Evolutionary conservation across 2,113 vertebrate species (phyloP).

Genomic region (Saccopteryx bilineata): DNA sequence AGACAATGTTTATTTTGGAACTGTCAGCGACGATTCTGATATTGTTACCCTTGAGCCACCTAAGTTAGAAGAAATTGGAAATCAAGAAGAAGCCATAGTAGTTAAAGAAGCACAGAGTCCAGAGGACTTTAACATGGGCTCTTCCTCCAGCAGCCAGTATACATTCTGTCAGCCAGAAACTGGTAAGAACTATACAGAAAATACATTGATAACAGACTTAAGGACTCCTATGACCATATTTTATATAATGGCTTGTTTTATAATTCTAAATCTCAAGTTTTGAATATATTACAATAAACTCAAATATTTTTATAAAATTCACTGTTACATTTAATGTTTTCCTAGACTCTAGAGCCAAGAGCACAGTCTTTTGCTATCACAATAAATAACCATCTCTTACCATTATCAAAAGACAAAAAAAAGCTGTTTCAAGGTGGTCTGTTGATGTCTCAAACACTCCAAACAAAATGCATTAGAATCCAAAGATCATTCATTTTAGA

Average conservation of each 20-base stretch:
- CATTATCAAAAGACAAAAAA: constrained; percentile 1
- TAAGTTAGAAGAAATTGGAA: constrained; percentile 88
- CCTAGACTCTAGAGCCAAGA: background rate
- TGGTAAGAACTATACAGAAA: constrained; percentile 87
- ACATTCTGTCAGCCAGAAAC: constrained; percentile 93
- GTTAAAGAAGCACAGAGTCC: constrained; percentile 77
- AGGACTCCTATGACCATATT: background rate
- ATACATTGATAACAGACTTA: background rate
- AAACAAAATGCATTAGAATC: background rate
- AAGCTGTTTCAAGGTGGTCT: constrained; percentile 28
- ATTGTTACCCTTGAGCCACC: constrained; percentile 94
- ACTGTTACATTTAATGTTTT: background rate
- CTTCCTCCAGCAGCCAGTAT: constrained; percentile 97
- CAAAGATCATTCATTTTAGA: background rate
- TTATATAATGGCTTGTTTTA: background rate
- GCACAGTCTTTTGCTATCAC: background rate
- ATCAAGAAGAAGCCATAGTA: constrained; percentile 86
- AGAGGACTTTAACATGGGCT: constrained; percentile 93
- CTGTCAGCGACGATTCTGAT: constrained; percentile 96
- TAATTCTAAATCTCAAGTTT: background rate
- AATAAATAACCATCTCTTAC: background rate
- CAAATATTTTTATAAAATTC: background rate
- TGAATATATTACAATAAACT: background rate
- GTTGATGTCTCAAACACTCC: background rate
- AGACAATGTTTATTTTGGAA: constrained; percentile 88